These are phyloP conservation scores for Watsonalla cultraria DNA, from an alignment of 2,888 invertebrate genomes.

Conservation along the genomic window DNA sequence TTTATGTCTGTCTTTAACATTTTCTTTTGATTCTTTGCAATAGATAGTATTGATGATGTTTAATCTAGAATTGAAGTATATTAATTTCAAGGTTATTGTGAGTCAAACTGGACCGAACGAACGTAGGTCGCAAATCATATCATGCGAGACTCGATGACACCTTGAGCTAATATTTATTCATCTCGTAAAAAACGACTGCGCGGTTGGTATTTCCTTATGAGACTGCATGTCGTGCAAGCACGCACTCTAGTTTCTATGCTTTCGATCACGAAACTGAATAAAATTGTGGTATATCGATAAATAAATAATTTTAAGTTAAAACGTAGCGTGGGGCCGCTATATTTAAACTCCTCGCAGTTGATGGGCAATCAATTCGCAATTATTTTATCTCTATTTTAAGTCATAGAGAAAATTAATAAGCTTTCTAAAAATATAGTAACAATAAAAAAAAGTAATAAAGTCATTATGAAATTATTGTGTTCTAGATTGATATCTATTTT, in stretches of 20 bases:
- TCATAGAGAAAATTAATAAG: too few species aligned
- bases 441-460: too few species aligned
- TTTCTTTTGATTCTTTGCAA: slow-evolving; percentile 3
- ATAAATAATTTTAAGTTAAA: neutral
- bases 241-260: neutral
- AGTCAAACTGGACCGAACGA: slow-evolving; percentile 37
- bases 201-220: slow-evolving; percentile 2
- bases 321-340: slow-evolving; percentile 1
- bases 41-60: slow-evolving; percentile 3
- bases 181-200: slow-evolving; percentile 25
- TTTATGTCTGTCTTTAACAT: slow-evolving; percentile 3
- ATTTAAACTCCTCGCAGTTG: neutral
- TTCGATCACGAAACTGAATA: neutral
- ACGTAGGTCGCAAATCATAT: slow-evolving; percentile 52
- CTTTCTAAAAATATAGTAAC: too few species aligned
- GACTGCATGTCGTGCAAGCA: slow-evolving; percentile 3
- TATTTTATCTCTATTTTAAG: too few species aligned
- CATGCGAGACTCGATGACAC: slow-evolving; percentile 50
- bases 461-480: neutral
- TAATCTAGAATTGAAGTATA: slow-evolving; percentile 13
- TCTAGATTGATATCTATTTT: too few species aligned
- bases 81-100: slow-evolving; percentile 67
- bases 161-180: slow-evolving; percentile 49
- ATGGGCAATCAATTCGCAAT: neutral
- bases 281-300: neutral